phyloP scores from a whole-genome alignment of 2,797 vertebrate genomes.

The Arctocebus calabarensis region DNA sequence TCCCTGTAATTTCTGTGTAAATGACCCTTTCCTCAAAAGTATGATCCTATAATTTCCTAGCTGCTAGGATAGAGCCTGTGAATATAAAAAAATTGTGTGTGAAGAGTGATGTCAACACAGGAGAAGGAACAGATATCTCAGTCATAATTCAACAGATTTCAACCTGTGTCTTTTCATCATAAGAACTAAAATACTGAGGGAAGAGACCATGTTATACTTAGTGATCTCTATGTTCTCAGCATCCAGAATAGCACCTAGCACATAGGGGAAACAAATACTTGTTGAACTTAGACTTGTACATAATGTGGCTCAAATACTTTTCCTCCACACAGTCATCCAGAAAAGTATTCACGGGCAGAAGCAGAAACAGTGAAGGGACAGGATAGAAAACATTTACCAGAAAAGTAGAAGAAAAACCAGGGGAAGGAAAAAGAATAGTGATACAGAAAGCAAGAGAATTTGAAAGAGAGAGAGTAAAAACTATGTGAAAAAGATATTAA shows the following conservation, averaged over 20 bases:
- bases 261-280: neutral
- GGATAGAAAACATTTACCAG: neutral
- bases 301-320: neutral
- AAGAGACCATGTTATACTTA: neutral
- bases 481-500: neutral
- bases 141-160: neutral
- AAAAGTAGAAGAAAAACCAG: neutral
- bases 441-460: neutral
- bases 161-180: neutral
- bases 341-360: neutral
- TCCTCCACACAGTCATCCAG: neutral
- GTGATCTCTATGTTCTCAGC: neutral
- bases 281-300: neutral
- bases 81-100: neutral
- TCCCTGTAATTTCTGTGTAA: neutral
- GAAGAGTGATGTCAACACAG: neutral
- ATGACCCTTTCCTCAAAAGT: neutral
- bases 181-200: neutral
- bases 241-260: neutral
- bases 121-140: neutral
- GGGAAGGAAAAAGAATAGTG: accelerated
- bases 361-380: neutral
- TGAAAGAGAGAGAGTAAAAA: neutral
- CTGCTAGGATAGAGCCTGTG: neutral
- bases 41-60: neutral